phyloP scores from a whole-genome alignment of 2,797 vertebrate genomes.

The Neoniphon sammara region DNA sequence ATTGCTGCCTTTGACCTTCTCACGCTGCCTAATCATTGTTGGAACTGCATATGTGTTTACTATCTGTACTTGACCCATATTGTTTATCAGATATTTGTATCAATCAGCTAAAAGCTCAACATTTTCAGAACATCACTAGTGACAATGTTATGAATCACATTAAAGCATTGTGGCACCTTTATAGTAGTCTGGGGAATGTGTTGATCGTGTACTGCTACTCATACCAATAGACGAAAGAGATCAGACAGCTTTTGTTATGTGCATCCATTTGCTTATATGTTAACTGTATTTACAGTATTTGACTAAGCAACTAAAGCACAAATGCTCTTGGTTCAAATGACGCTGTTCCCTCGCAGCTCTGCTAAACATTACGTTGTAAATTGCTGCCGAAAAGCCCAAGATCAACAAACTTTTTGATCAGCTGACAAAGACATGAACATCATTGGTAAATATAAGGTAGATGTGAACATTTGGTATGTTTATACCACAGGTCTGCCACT shows the following conservation, averaged over 20 bases:
- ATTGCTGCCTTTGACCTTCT: constrained; percentile 63
- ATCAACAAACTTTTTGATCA: constrained; percentile 3
- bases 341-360: constrained; percentile 22
- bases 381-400: constrained; percentile 16
- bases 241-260: constrained; percentile 40
- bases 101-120: constrained; percentile 74
- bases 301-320: constrained; percentile 63
- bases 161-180: constrained; percentile 80
- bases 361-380: constrained; percentile 17
- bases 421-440: constrained; percentile 1
- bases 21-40: constrained; percentile 72
- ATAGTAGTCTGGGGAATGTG: constrained; percentile 70
- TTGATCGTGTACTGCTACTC: constrained; percentile 53
- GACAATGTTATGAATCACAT: constrained; percentile 79
- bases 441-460: neutral
- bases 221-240: constrained; percentile 42
- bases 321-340: constrained; percentile 41
- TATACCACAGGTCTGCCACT: neutral
- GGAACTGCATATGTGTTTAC: constrained; percentile 75
- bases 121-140: constrained; percentile 75
- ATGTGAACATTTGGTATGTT: neutral
- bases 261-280: constrained; percentile 49
- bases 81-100: constrained; percentile 82
- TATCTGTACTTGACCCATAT: constrained; percentile 77
- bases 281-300: constrained; percentile 31